Evolutionary conservation across 1,140 invertebrate species (phyloP).

Genomic region (Bilobella aurantiaca): DNA sequence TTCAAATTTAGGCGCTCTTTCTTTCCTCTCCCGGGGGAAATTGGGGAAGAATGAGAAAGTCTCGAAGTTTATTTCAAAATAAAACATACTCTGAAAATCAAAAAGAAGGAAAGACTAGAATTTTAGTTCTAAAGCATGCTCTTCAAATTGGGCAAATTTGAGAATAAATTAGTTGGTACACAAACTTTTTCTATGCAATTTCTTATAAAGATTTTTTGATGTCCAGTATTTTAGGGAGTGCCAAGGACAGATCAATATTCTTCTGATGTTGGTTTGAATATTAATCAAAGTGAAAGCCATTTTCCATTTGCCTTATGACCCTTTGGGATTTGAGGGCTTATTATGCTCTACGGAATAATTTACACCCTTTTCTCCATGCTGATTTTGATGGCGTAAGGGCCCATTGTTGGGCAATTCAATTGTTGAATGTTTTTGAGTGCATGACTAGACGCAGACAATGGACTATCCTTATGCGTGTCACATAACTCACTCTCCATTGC

Average conservation of each 20-base stretch:
- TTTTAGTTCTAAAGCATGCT: too few relatives aligned
- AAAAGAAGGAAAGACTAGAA: too few relatives aligned
- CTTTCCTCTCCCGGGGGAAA: not conserved
- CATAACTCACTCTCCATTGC: not conserved
- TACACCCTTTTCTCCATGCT: not conserved
- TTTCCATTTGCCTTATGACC: not conserved
- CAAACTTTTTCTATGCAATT: too few relatives aligned
- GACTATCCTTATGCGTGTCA: not conserved
- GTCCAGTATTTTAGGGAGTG: too few relatives aligned
- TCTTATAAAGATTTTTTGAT: too few relatives aligned
- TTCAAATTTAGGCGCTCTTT: not conserved
- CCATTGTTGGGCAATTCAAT: too few relatives aligned
- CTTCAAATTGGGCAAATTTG: too few relatives aligned
- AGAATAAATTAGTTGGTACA: too few relatives aligned
- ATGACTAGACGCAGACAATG: not conserved
- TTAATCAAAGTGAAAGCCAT: not conserved
- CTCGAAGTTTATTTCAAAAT: too few relatives aligned
- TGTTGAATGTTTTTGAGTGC: too few relatives aligned
- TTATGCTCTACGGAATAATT: not conserved
- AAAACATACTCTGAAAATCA: too few relatives aligned
- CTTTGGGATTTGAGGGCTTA: not conserved
- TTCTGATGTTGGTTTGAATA: not conserved
- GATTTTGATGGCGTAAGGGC: too few relatives aligned
- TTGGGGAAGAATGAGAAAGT: not conserved
- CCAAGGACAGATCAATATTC: not conserved